Evolutionary conservation across 2,797 vertebrate genomes (phyloP).

Genomic region (Neosilurus mollespiculum): DNA sequence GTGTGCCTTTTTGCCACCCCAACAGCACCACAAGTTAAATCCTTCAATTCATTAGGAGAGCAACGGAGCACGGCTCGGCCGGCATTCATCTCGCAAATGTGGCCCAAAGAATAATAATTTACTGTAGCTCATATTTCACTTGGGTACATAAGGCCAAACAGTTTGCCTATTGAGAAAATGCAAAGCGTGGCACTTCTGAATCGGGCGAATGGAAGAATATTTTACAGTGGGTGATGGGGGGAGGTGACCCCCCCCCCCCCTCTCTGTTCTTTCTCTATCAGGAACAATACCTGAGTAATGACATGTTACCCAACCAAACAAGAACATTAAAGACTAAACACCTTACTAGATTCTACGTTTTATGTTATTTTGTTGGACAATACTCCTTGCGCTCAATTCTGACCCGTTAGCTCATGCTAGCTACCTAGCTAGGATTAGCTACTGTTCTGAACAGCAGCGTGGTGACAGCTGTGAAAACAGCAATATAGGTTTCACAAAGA

Average conservation of each 20-base stretch:
- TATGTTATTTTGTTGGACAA: background rate
- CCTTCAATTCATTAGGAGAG: slow-evolving; percentile 82
- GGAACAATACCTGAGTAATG: slow-evolving; percentile 38
- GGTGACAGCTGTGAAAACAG: background rate
- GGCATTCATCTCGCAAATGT: slow-evolving; percentile 80
- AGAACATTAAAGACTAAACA: background rate
- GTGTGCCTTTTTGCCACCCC: slow-evolving; percentile 65
- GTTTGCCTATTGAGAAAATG: slow-evolving; percentile 77
- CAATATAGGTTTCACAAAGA: too few relatives aligned
- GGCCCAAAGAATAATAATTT: slow-evolving; percentile 81
- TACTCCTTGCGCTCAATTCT: background rate
- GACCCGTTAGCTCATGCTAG: background rate
- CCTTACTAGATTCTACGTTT: background rate
- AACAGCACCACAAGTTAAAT: slow-evolving; percentile 74
- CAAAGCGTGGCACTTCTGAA: slow-evolving; percentile 74
- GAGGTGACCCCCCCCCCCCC: slow-evolving; percentile 10
- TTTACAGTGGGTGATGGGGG: slow-evolving; percentile 63
- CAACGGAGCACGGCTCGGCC: slow-evolving; percentile 75
- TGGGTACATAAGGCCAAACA: slow-evolving; percentile 78
- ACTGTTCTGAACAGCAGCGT: background rate
- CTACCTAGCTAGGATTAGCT: background rate
- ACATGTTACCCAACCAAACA: background rate
- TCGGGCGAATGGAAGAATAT: slow-evolving; percentile 68
- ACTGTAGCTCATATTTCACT: slow-evolving; percentile 82
- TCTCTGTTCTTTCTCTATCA: background rate